Base-by-base conservation (phyloP, 1,140 invertebrate species). In the Phenacoccus solenopsis region DNA sequence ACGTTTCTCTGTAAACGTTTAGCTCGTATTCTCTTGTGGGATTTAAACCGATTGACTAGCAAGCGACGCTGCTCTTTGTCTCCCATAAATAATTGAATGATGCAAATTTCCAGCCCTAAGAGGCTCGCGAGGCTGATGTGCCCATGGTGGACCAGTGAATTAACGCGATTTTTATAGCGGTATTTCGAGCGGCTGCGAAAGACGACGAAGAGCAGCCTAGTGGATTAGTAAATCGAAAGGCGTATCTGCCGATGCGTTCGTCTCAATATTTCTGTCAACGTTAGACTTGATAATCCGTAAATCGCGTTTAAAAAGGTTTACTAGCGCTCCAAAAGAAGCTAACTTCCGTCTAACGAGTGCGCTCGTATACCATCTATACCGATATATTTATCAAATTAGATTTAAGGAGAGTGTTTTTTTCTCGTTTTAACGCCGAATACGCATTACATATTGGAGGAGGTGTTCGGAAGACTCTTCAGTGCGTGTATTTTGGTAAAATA, bases 361-460 rank as follows among this genome's bases (percentile, higher is more conserved):
- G 59, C 12, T 3, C 16, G 20, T 25, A 64, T 64, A 27, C 59
- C 59, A 9, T n/a, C n/a, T n/a, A n/a, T n/a, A 64, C 59, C 13
- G 59, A 64, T 16, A 64, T 64, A 64, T 64, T 64, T 64, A 64
- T 64, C 59, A 64, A 64, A 64, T 64, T 64, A 64, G 59, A 64
- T 64, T 64, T 38, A 38, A 38, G 9, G 32, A 9, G 9, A 9
- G 9, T 38, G 9, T 38, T 38, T 38, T 38, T n/a, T 9, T 38
- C n/a, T 38, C n/a, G 9, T 38, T 38, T 38, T n/a, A n/a, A n/a
- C n/a, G n/a, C n/a, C n/a, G n/a, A n/a, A n/a, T n/a, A n/a, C n/a
- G n/a, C n/a, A n/a, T n/a, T n/a, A n/a, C n/a, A n/a, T n/a, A n/a
- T n/a, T n/a, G n/a, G n/a, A n/a, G n/a, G n/a, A n/a, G n/a, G n/a